A percentile compares a stretch with the other conserved stretches of the same genome.
Conservation (phyloP, 2,888 invertebrate species). For the Drosophila quasianomalipes region DNA sequence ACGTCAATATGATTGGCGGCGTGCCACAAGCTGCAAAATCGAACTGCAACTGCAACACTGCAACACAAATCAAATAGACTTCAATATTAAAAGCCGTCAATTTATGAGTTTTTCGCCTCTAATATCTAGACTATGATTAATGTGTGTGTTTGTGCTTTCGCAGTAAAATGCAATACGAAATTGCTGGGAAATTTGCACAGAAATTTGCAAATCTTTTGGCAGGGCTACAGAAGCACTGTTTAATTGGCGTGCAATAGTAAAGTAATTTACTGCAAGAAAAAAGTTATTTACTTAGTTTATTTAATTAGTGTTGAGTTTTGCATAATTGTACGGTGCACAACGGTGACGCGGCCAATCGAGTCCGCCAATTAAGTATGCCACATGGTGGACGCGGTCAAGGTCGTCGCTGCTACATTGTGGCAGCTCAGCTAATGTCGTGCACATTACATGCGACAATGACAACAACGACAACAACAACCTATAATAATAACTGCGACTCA, state of each 20-base stretch:
- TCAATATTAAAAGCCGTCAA: slow-evolving; percentile 68
- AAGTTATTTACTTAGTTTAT: slow-evolving; percentile 28
- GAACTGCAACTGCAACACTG: slow-evolving; percentile 16
- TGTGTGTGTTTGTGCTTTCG: slow-evolving; percentile 31
- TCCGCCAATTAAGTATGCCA: slow-evolving; percentile 77
- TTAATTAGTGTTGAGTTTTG: slow-evolving; percentile 57
- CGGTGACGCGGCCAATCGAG: slow-evolving; percentile 38
- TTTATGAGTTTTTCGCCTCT: slow-evolving; percentile 12
- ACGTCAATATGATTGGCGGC: slow-evolving; percentile 40
- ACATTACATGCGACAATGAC: slow-evolving; percentile 54
- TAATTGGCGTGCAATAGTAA: slow-evolving; percentile 26
- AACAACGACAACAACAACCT: slow-evolving; percentile 17
- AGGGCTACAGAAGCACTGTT: background rate
- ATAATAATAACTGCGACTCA: slow-evolving; percentile 27
- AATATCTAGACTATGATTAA: slow-evolving; percentile 53
- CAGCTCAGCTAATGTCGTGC: slow-evolving; percentile 70
- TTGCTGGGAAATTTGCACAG: background rate
- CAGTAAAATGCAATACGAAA: slow-evolving; percentile 30
- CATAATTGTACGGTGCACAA: slow-evolving; percentile 67
- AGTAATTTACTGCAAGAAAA: background rate
- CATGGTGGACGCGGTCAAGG: slow-evolving; percentile 78
- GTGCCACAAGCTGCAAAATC: slow-evolving; percentile 26
- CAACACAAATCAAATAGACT: slow-evolving; percentile 62
- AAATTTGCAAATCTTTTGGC: background rate
- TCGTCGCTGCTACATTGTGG: slow-evolving; percentile 30